Conservation (phyloP, 2,113 vertebrate genomes). For the Baryphthengus martii region DNA sequence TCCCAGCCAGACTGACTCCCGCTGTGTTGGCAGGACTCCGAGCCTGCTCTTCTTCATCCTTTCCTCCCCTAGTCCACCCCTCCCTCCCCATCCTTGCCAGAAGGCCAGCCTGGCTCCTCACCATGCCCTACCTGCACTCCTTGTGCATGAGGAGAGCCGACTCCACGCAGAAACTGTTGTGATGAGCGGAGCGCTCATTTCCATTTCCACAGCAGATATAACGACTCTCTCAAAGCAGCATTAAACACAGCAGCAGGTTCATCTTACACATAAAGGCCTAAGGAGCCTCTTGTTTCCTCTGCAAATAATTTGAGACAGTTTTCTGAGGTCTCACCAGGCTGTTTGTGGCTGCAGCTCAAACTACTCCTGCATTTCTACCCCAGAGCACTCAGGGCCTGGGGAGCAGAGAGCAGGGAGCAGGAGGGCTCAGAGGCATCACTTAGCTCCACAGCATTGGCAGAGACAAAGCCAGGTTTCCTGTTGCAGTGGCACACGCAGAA, state of each 20-base stretch:
- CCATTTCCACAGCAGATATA: background rate
- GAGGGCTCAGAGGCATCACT: background rate
- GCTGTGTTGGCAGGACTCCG: background rate
- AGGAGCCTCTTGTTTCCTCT: background rate
- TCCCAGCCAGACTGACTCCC: background rate
- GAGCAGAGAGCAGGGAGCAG: background rate
- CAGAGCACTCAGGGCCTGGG: background rate
- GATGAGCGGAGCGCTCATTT: background rate
- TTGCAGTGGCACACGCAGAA: background rate
- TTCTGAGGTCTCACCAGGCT: background rate
- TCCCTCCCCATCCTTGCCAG: background rate
- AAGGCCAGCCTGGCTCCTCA: background rate
- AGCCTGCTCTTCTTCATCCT: background rate
- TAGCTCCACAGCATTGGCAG: background rate
- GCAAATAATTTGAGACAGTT: background rate
- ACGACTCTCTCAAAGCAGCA: background rate
- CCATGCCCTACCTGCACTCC: background rate
- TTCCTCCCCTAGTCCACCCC: background rate
- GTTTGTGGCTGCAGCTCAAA: background rate
- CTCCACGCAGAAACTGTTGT: background rate
- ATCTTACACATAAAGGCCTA: background rate
- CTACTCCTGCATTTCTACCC: background rate
- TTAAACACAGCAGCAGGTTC: background rate
- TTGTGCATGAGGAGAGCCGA: background rate
- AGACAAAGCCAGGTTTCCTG: background rate